Evolutionary conservation across 2,888 invertebrate genomes (phyloP).

Genomic region (Scaptomyza reducta): DNA sequence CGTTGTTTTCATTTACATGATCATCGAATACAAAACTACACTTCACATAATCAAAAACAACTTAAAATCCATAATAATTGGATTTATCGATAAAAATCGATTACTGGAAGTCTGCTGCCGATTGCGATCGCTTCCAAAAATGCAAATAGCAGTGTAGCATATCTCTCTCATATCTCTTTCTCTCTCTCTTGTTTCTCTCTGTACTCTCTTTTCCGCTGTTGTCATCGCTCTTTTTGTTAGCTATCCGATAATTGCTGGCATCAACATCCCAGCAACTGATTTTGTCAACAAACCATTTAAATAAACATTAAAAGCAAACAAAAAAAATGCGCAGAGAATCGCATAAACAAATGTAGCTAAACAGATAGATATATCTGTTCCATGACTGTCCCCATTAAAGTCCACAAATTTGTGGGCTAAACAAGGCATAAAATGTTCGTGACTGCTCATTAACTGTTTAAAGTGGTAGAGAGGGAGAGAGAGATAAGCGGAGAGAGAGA

Average conservation of each 20-base stretch:
- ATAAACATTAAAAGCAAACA: conserved; percentile 34
- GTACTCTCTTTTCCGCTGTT: too few species aligned
- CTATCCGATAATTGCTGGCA: not conserved
- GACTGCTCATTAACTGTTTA: conserved; percentile 12
- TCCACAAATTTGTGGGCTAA: conserved; percentile 41
- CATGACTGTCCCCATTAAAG: not conserved
- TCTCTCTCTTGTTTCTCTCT: too few species aligned
- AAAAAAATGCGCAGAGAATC: not conserved
- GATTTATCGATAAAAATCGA: not conserved
- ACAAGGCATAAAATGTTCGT: conserved; percentile 47
- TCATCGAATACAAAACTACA: too few species aligned
- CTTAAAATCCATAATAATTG: too few species aligned
- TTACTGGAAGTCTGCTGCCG: not conserved
- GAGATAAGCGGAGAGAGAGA: too few species aligned
- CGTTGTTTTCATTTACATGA: too few species aligned
- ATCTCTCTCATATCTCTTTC: too few species aligned
- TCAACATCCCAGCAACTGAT: not conserved
- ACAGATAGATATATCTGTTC: too few species aligned
- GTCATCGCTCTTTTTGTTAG: not conserved
- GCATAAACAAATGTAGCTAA: not conserved
- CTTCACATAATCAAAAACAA: not conserved
- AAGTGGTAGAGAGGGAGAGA: not conserved
- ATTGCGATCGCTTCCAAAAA: too few species aligned
- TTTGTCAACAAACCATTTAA: conserved; percentile 35
- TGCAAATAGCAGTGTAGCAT: too few species aligned